Evolutionary conservation across 1,140 invertebrate species (phyloP).

Genomic region (Trichonephila inaurata): DNA sequence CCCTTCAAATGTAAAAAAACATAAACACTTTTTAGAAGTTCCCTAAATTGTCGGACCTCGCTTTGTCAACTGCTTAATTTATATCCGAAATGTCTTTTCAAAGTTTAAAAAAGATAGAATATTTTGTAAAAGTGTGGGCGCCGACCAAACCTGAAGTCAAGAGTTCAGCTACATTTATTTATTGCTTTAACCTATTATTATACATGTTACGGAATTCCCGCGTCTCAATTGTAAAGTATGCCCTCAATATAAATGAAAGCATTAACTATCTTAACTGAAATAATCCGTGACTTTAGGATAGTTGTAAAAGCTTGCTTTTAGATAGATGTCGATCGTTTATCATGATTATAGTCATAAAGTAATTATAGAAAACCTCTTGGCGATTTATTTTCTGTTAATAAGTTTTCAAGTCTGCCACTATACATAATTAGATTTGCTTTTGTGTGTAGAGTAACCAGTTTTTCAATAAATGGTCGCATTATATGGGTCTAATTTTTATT

Average conservation of each 20-base stretch:
- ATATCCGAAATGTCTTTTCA: slow-evolving; percentile 5
- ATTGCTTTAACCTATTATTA: slow-evolving; percentile 15
- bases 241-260: not conserved
- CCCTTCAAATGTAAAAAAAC: slow-evolving; percentile 31
- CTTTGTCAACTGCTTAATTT: slow-evolving; percentile 18
- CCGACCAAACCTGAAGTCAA: not conserved
- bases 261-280: slow-evolving; percentile 1
- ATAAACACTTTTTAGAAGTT: not conserved
- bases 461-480: too few species aligned
- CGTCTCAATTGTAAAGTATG: not conserved
- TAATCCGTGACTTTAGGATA: not conserved
- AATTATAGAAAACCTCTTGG: too few species aligned
- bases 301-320: not conserved
- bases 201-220: not conserved
- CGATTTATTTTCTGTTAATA: too few species aligned
- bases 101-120: not conserved
- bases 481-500: too few species aligned
- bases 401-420: too few species aligned
- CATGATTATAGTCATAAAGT: not conserved
- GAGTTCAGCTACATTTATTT: not conserved
- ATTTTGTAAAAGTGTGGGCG: not conserved
- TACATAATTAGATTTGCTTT: too few species aligned
- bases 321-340: not conserved
- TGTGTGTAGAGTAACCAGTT: too few species aligned
- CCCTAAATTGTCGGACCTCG: not conserved